Percentiles rank a stretch among this genome's conserved stretches.
These are phyloP conservation scores for Margarornis squamiger DNA, from an alignment of 2,797 vertebrate genomes.

Conservation along the genomic window DNA sequence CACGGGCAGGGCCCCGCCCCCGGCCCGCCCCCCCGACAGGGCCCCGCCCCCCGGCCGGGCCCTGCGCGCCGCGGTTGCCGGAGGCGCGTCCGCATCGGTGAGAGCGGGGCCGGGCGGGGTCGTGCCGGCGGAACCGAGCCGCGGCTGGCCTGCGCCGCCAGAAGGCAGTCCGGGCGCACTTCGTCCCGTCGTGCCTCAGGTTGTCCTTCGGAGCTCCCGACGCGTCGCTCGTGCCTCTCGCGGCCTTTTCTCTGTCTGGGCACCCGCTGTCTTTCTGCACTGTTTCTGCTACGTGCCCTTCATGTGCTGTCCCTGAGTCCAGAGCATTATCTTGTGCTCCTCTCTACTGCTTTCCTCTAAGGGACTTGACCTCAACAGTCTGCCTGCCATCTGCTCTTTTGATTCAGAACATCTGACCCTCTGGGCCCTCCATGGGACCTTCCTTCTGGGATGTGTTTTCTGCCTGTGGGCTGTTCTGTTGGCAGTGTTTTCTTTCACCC, in stretches of 20 bases:
- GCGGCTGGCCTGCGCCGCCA: accelerated
- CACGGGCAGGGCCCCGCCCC: background rate
- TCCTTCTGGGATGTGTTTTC: background rate
- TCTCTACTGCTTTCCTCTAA: background rate
- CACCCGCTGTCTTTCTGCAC: background rate
- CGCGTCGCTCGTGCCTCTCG: background rate
- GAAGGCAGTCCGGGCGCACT: background rate
- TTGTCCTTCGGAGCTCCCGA: background rate
- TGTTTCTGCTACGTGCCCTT: background rate
- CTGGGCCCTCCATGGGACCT: background rate
- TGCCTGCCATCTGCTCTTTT: background rate
- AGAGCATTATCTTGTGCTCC: background rate
- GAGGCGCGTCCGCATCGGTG: accelerated
- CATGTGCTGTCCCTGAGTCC: background rate
- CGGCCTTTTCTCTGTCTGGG: background rate
- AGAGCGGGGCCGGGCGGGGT: accelerated
- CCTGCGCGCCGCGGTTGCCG: background rate
- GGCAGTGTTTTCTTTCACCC: background rate
- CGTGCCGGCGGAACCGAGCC: accelerated
- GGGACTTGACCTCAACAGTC: too few relatives aligned
- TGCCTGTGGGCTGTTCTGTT: background rate
- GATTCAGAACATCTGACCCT: background rate
- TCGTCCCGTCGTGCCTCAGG: background rate
- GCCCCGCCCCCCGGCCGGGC: too few relatives aligned
- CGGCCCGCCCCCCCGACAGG: background rate